Conservation (phyloP, 2,113 vertebrate species). For the Rhipidura dahli region DNA sequence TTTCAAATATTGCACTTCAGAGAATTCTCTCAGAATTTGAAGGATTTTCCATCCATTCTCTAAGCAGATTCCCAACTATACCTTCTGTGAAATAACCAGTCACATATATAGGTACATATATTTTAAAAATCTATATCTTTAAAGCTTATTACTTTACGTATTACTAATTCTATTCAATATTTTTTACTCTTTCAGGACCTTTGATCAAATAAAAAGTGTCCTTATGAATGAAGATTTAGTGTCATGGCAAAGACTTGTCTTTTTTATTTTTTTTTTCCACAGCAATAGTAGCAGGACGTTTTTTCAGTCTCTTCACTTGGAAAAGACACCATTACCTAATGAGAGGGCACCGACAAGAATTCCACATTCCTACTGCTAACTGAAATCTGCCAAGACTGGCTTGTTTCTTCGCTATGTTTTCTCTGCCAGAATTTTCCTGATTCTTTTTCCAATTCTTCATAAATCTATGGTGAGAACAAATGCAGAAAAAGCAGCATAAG, state of each 20-base stretch:
- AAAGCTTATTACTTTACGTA: not conserved
- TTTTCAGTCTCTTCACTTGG: slow-evolving; percentile 16
- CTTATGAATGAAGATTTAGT: not conserved
- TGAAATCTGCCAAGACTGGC: slow-evolving; percentile 63
- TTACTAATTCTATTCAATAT: not conserved
- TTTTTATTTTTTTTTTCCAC: not conserved
- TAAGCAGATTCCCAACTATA: not conserved
- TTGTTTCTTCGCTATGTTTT: slow-evolving; percentile 35
- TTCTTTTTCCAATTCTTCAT: slow-evolving; percentile 56
- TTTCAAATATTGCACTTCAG: not conserved
- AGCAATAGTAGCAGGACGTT: slow-evolving; percentile 2
- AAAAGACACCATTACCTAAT: slow-evolving; percentile 58
- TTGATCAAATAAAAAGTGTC: not conserved
- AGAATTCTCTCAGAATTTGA: not conserved
- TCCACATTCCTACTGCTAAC: slow-evolving; percentile 56
- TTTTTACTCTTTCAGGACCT: not conserved
- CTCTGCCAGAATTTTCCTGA: slow-evolving; percentile 65
- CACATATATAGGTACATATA: no score
- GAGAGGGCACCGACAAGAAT: slow-evolving; percentile 50
- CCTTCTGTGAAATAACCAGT: not conserved
- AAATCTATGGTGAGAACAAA: slow-evolving; percentile 63
- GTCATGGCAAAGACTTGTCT: not conserved
- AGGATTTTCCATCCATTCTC: not conserved
- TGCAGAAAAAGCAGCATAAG: slow-evolving; percentile 63
- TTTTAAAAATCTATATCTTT: not conserved